Conservation (phyloP, 1,140 invertebrate genomes). For the Brachionus rubens region DNA sequence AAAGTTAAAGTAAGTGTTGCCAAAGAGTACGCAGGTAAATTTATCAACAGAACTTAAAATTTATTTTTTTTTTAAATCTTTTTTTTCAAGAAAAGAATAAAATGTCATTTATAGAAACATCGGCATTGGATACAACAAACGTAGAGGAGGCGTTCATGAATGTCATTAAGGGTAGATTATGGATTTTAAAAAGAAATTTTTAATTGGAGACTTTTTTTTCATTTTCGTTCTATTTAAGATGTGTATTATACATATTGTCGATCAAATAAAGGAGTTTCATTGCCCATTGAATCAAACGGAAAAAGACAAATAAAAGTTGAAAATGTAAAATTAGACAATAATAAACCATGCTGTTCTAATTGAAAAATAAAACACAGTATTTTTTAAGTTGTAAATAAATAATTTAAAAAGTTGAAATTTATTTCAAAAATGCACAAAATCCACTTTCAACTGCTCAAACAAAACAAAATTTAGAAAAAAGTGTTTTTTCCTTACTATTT, state of each 20-base stretch:
- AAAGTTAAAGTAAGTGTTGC: conserved; percentile 27
- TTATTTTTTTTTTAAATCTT: conserved; percentile 48
- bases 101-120: conserved; percentile 98
- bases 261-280: not conserved
- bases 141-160: conserved; percentile 99
- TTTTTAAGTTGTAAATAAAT: no score
- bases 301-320: not conserved
- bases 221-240: not conserved
- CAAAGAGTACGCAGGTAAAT: conserved; percentile 44
- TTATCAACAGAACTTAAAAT: conserved; percentile 70
- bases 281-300: not conserved
- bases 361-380: no score
- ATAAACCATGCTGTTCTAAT: conserved; percentile 6
- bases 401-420: no score
- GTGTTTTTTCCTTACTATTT: no score
- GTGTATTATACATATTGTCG: conserved; percentile 9
- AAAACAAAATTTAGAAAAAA: no score
- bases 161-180: conserved; percentile 83
- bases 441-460: no score
- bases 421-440: no score
- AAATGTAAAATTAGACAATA: not conserved
- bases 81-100: conserved; percentile 75
- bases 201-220: not conserved
- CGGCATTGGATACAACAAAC: conserved; percentile 97
- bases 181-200: not conserved